Percentiles rank a stretch among this genome's conserved stretches.
These are phyloP conservation scores for Drosophila birchii DNA, from an alignment of 2,888 invertebrate species.

Conservation along the genomic window DNA sequence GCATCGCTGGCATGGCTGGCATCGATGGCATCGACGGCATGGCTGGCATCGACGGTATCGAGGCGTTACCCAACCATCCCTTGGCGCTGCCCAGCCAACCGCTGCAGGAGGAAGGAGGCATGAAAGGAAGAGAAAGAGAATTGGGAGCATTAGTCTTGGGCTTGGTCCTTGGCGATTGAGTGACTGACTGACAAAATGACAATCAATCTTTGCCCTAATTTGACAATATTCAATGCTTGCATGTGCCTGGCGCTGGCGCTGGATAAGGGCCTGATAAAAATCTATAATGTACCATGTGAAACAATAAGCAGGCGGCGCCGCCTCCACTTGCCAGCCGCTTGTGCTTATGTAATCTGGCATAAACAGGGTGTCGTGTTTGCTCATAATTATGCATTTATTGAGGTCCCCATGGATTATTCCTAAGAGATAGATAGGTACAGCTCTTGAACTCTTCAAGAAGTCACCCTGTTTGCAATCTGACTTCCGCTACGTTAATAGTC, in stretches of 20 bases:
- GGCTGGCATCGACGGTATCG: conserved; percentile 83
- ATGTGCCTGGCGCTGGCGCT: conserved; percentile 36
- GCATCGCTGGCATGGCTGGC: conserved; percentile 83
- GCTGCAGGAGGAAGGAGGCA: conserved; percentile 77
- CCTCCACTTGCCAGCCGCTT: conserved; percentile 50
- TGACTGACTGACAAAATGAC: conserved; percentile 50
- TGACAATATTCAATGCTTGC: conserved; percentile 53
- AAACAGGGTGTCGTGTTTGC: conserved; percentile 21
- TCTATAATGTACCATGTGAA: conserved; percentile 55
- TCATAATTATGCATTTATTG: not conserved
- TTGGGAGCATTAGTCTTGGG: conserved; percentile 32
- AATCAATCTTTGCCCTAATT: conserved; percentile 68
- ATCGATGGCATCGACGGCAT: conserved; percentile 85
- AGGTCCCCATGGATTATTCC: no score
- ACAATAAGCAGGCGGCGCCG: conserved; percentile 52
- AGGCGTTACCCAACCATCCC: conserved; percentile 90
- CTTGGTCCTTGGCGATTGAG: conserved; percentile 33
- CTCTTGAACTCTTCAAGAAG: not conserved
- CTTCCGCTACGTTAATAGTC: conserved; percentile 29
- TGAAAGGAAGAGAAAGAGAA: not conserved
- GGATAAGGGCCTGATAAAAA: conserved; percentile 47
- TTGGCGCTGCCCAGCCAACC: conserved; percentile 95
- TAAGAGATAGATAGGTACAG: not conserved
- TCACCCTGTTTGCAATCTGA: conserved; percentile 6
- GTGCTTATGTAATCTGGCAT: conserved; percentile 10